Base-by-base conservation (phyloP, 2,888 invertebrate genomes). In the Heliconius erato region DNA sequence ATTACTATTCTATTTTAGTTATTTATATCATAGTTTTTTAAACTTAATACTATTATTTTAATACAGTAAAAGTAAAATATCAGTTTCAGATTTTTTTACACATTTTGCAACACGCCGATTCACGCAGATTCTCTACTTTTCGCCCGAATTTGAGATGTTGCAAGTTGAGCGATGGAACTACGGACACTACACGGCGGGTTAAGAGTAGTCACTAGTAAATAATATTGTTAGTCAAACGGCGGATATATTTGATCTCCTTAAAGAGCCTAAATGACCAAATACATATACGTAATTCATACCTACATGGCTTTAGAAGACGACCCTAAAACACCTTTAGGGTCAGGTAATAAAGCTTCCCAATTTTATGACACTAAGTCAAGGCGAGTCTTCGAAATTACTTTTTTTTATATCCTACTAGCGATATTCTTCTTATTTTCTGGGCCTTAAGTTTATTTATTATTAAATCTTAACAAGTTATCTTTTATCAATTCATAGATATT, bases 311-410 rank as follows among this genome's bases (percentile, higher is more conserved):
- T 76, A n/a, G 16, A 35, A 76, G 72, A 32, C 63, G 35, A 76
- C 54, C 67, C 49, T 78, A 67, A 78, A 67, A 28, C 67, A 78
- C 78, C 78, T 78, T 78, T 28, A 44, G 23, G 28, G 28, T 78
- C 78, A 68, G 28, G 67, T 67, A 67, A 78, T 78, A 78, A 68
- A 78, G 44, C 19, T 49, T 78, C 78, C 26, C 49, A 67, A 78
- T 78, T 78, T 78, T 78, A 78, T 68, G 78, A 78, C 35, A 23
- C 49, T 44, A 32, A 78, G 78, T 78, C 78, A 68, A 78, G 78
- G 11, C n/a, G 68, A 44, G 49, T 76, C 35, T 76, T n/a, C 54
- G 35, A 76, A 76, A 76, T 76, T 63, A 32, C 76, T 35, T 76
- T 76, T 76, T 76, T 63, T 71, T 63, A 71, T 71, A n/a, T 49